phyloP scores from a whole-genome alignment of 2,797 vertebrate genomes.

The Macroramphosus scolopax region DNA sequence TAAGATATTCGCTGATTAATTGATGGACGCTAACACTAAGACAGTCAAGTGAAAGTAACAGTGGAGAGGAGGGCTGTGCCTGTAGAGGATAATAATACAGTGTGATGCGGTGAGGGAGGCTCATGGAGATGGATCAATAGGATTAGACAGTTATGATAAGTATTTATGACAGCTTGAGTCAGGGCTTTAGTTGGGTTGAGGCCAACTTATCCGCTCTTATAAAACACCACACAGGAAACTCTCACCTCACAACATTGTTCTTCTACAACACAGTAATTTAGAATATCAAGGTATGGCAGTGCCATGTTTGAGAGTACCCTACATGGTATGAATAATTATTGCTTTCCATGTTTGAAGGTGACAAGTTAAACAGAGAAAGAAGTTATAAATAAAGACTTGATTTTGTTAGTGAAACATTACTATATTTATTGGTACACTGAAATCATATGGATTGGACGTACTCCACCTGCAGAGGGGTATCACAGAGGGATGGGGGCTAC shows the following conservation, averaged over 20 bases:
- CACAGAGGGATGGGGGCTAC: background rate
- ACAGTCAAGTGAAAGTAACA: slow-evolving; percentile 42
- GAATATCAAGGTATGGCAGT: no score
- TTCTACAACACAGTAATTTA: no score
- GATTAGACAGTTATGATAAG: slow-evolving; percentile 63
- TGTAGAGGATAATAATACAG: slow-evolving; percentile 38
- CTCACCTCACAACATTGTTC: background rate
- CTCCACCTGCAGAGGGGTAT: no score
- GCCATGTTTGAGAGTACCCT: no score
- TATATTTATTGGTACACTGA: slow-evolving; percentile 41
- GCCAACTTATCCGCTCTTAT: slow-evolving; percentile 8
- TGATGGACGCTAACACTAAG: background rate
- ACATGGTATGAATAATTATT: no score
- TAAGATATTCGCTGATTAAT: background rate
- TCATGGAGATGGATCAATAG: slow-evolving; percentile 46
- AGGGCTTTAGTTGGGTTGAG: slow-evolving; percentile 23
- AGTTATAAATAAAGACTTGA: no score
- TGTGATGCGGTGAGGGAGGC: slow-evolving; percentile 14
- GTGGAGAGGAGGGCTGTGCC: slow-evolving; percentile 12
- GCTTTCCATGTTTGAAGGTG: no score
- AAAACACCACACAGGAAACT: slow-evolving; percentile 4
- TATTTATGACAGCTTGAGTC: slow-evolving; percentile 57
- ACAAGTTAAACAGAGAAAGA: no score
- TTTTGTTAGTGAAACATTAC: slow-evolving; percentile 4
- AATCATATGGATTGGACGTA: slow-evolving; percentile 1